Evolutionary conservation across 2,113 vertebrate species (phyloP).

Genomic region (Arothron firmamentum): DNA sequence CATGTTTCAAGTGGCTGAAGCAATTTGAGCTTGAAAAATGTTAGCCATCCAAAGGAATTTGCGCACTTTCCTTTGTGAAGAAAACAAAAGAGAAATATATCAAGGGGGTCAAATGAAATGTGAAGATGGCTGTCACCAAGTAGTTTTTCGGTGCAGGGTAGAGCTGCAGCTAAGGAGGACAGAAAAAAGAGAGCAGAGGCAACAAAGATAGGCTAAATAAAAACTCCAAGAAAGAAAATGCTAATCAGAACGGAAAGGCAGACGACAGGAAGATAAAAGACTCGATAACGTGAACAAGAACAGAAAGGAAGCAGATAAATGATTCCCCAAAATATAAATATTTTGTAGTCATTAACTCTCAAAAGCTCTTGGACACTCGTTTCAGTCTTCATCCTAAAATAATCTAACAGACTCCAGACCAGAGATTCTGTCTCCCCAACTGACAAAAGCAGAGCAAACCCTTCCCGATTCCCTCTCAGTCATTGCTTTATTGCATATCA

Average conservation of each 20-base stretch:
- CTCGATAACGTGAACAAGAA: no score
- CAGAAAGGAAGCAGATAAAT: no score
- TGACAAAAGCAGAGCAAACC: no score
- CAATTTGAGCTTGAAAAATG: slow-evolving; percentile 33
- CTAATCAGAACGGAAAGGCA: not conserved
- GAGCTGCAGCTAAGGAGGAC: slow-evolving; percentile 12
- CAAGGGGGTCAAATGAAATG: slow-evolving; percentile 16
- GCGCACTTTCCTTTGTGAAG: slow-evolving; percentile 4
- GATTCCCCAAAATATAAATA: no score
- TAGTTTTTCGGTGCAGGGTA: not conserved
- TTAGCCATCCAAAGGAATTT: slow-evolving; percentile 31
- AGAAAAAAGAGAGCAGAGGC: not conserved
- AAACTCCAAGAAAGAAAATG: slow-evolving; percentile 6
- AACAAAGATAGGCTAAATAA: not conserved
- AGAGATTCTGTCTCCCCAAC: no score
- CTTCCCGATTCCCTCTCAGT: no score
- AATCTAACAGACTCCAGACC: no score
- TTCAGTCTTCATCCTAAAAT: no score
- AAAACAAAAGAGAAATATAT: slow-evolving; percentile 3
- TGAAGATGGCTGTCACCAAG: not conserved
- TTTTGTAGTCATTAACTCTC: no score
- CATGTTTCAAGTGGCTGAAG: slow-evolving; percentile 20
- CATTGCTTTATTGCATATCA: no score
- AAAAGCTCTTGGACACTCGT: no score
- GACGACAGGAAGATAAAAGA: not conserved